Evolutionary conservation across 2,888 invertebrate genomes (phyloP), one percentile per base, ranked within the genome.

Genomic region (Nomada fucata): DNA sequence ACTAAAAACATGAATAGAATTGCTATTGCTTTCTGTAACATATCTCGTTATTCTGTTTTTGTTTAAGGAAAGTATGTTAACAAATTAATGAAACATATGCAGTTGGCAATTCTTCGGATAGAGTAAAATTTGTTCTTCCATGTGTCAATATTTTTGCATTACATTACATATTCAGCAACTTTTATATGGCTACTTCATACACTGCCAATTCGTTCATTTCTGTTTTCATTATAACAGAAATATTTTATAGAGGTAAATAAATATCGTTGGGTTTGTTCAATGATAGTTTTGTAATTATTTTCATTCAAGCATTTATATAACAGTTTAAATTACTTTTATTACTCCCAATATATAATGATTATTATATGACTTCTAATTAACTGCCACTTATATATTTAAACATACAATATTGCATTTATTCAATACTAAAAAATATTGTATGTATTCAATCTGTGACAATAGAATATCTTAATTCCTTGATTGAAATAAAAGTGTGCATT

Each of bases 171-270:
- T 59, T 67, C 53, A 82, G 82, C 87, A 85, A 85, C 88, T 85
- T 88, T 84, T 79, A 78, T 67, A 67, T 83, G 84, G 86, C 81
- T 88, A 89, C 80, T 89, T 89, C 83, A 88, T 88, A 90, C 90
- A 92, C 92, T 92, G 92, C 91, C 92, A 90, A 91, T 84, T 90
- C 84, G 89, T 88, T 83, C 82, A 90, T 89, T 87, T 80, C 89
- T 90, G 84, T 87, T 86, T 86, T 79, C 84, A 76, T 86, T 78
- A 84, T 79, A 69, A 52, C 23, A 86, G 63, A 82, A 73, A 69
- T 78, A 81, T 80, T 88, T 80, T 73, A 84, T 89, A 82, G 86
- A 72, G 74, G 52, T 72, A 77, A 61, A 50, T 13, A 74, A 73
- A 50, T 36, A 60, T 26, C 60, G 82, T 90, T 89, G 36, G 79